Percentiles rank a stretch among this genome's conserved stretches.
Evolutionary conservation across 2,888 invertebrate genomes (phyloP).

Genomic region (Tetragonula carbonaria): DNA sequence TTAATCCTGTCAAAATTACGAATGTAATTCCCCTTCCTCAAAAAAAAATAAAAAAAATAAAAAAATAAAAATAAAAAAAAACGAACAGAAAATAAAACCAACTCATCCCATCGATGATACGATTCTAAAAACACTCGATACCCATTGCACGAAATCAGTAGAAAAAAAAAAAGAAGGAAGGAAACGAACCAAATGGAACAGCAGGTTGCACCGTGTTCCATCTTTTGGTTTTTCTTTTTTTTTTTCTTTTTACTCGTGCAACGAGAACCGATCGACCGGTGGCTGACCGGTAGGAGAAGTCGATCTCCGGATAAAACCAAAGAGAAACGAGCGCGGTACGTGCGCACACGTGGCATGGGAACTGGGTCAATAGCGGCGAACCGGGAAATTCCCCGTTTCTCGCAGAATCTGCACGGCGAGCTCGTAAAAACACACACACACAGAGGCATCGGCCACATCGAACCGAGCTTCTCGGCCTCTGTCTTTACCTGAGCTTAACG

Average conservation of each 20-base stretch:
- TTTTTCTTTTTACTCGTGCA: neutral
- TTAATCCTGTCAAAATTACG: neutral
- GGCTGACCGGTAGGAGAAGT: conserved; percentile 23
- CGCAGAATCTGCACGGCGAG: conserved; percentile 35
- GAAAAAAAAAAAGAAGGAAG: neutral
- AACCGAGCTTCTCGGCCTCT: conserved; percentile 46
- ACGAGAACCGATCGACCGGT: conserved; percentile 43
- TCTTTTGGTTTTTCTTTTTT: neutral
- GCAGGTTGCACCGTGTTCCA: neutral
- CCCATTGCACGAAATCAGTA: neutral
- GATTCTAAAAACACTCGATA: neutral
- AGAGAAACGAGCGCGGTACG: neutral
- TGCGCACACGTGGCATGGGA: neutral
- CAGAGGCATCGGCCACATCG: conserved; percentile 39
- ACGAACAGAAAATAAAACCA: neutral
- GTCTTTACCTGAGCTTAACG: conserved; percentile 52
- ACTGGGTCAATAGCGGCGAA: conserved; percentile 49
- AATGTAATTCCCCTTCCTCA: neutral
- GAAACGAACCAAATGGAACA: neutral
- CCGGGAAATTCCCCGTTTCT: conserved; percentile 30
- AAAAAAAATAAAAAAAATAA: too few relatives aligned
- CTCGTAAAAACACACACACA: conserved; percentile 38
- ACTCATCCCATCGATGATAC: neutral
- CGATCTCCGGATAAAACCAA: conserved; percentile 37
- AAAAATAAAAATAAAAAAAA: neutral